Evolutionary conservation across 2,888 invertebrate genomes (phyloP), one percentile per base, ranked within the genome.

Genomic region (Chrysodeixis includens): DNA sequence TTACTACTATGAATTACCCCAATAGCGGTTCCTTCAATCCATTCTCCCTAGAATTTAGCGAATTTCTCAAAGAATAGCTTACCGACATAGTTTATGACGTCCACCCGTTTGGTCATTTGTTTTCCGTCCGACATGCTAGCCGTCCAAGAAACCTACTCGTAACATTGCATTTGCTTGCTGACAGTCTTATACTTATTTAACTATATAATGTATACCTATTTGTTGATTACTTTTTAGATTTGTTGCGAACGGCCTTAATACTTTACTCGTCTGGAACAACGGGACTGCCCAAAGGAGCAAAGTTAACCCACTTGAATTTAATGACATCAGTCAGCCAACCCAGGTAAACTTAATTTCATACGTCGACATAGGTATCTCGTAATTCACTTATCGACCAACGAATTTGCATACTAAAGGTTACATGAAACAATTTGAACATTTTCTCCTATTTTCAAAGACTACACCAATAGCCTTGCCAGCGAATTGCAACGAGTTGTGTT

Each of bases 221-320:
- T n/a, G n/a, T n/a, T 72, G 32, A 56, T 70, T 53, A 75, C 85
- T 82, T 78, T 67, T 71, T 76, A 88, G 88, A 86, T 58, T 69
- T 74, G 56, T 56, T 74, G 63, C 82, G 82, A 72, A 86, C 86
- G n/a, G 87, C 85, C 54, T 79, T 91, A 66, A 90, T 92, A 79
- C 82, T 92, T 46, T 92, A 93, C 78, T 92, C 91, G 35, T 93
- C 92, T 26, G 93, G 92, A 60, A 93, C 93, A 52, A 92, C 92
- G 9, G 91, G 93, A 8, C 77, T 85, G 46, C 88, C 92, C 12
- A 91, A 92, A 84, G 92, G 92, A 70, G 90, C 84, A 26, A 90
- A 87, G 72, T 71, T 92, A 74, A 88, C 88, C 63, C 90, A 92
- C 79, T 82, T 82, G n/a, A 90, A 89, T 84, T 83, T 92, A 73